Conservation (phyloP, 2,113 vertebrate species). For the Todiramphus saurophagus region DNA sequence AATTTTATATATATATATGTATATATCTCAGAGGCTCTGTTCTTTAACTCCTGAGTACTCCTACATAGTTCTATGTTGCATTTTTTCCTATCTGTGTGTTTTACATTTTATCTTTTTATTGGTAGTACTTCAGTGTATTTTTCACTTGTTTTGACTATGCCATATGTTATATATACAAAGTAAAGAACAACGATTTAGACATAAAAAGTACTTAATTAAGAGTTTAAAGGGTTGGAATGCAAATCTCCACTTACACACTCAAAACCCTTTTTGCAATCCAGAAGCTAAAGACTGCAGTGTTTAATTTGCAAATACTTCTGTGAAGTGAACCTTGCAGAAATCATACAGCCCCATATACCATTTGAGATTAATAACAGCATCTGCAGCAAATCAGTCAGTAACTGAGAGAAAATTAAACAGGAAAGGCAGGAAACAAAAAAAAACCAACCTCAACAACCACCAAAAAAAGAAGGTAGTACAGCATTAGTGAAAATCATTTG, state of each 20-base stretch:
- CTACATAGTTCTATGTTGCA: not conserved
- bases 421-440: not conserved
- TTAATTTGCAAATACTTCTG: not conserved
- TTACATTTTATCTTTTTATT: not conserved
- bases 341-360: not conserved
- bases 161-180: not conserved
- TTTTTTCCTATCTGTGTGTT: not conserved
- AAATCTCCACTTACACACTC: not conserved
- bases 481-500: not conserved
- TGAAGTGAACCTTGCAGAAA: not conserved
- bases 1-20: no score
- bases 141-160: not conserved
- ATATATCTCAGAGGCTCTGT: not conserved
- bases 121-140: not conserved
- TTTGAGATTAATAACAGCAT: not conserved
- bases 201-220: not conserved
- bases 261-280: not conserved
- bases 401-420: not conserved
- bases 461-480: not conserved
- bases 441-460: not conserved
- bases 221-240: not conserved
- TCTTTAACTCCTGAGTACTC: not conserved
- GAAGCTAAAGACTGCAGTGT: not conserved
- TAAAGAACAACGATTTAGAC: not conserved
- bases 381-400: not conserved